phyloP scores from a whole-genome alignment of 2,888 invertebrate genomes.

The Mamestra brassicae region DNA sequence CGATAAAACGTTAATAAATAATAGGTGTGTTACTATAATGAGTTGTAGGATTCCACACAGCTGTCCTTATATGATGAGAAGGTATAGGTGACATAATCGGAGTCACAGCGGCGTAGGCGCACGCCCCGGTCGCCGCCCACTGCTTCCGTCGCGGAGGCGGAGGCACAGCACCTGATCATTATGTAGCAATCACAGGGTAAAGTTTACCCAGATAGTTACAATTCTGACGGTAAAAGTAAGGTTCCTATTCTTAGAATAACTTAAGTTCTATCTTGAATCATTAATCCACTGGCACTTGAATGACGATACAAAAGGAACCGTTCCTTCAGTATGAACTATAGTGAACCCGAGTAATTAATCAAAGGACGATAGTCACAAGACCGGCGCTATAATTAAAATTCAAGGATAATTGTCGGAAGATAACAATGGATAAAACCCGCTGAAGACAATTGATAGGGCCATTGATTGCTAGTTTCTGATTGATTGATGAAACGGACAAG shows the following conservation, averaged over 20 bases:
- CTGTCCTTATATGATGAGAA: slow-evolving; percentile 85
- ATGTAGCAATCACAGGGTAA: slow-evolving; percentile 77
- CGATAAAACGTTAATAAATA: slow-evolving; percentile 60
- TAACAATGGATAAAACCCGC: slow-evolving; percentile 45
- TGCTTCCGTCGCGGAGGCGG: slow-evolving; percentile 87
- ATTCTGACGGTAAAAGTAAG: slow-evolving; percentile 10
- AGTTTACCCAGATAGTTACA: slow-evolving; percentile 60
- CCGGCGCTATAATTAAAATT: slow-evolving; percentile 51
- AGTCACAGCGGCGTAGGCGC: slow-evolving; percentile 79
- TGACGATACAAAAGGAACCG: slow-evolving; percentile 8
- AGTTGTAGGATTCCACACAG: slow-evolving; percentile 74
- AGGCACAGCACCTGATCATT: slow-evolving; percentile 84
- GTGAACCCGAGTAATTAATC: slow-evolving; percentile 46
- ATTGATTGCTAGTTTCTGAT: slow-evolving; percentile 73
- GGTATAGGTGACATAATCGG: slow-evolving; percentile 86
- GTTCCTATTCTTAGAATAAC: background rate
- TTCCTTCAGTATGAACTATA: slow-evolving; percentile 16
- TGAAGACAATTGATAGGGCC: slow-evolving; percentile 68
- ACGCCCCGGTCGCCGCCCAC: slow-evolving; percentile 85
- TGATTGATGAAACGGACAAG: slow-evolving; percentile 75
- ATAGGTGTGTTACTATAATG: slow-evolving; percentile 67
- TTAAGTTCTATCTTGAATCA: background rate
- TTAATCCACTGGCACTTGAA: background rate
- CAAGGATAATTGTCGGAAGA: slow-evolving; percentile 61
- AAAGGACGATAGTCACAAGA: slow-evolving; percentile 35